A percentile compares a stretch with the other conserved stretches of the same genome.
phyloP scores from a whole-genome alignment of 2,888 invertebrate genomes.

The Parapristionchus giblindavisi region DNA sequence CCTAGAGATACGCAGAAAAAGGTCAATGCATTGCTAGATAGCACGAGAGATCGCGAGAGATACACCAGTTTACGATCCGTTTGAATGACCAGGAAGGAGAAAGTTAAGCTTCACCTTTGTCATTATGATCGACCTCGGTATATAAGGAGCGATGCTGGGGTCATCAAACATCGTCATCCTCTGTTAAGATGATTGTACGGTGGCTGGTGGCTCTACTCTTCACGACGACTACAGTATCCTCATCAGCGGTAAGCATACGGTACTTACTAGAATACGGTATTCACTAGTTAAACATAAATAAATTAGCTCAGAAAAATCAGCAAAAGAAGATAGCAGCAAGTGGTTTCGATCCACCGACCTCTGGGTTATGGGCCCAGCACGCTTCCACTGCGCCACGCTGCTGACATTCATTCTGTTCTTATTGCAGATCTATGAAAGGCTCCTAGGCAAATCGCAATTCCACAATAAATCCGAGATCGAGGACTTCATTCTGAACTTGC shows the following conservation, averaged over 20 bases:
- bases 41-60: constrained; percentile 18
- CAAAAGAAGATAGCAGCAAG: constrained; percentile 38
- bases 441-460: constrained; percentile 37
- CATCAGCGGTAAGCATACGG: background rate
- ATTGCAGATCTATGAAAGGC: constrained; percentile 35
- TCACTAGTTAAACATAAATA: background rate
- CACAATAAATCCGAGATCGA: constrained; percentile 17
- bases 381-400: constrained; percentile 85
- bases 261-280: background rate
- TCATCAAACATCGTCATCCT: background rate
- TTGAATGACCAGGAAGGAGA: constrained; percentile 33
- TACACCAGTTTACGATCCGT: too few relatives aligned
- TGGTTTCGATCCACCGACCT: constrained; percentile 79
- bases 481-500: constrained; percentile 45
- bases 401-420: constrained; percentile 69
- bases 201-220: background rate
- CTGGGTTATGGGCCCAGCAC: constrained; percentile 87
- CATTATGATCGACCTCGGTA: constrained; percentile 19
- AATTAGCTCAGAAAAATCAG: background rate
- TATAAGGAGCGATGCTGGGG: constrained; percentile 15
- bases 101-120: too few relatives aligned
- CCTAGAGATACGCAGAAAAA: background rate
- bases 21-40: constrained; percentile 12
- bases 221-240: background rate
- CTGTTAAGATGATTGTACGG: constrained; percentile 2